Evolutionary conservation across 2,888 invertebrate genomes (phyloP).

Genomic region (Watsonalla binaria): DNA sequence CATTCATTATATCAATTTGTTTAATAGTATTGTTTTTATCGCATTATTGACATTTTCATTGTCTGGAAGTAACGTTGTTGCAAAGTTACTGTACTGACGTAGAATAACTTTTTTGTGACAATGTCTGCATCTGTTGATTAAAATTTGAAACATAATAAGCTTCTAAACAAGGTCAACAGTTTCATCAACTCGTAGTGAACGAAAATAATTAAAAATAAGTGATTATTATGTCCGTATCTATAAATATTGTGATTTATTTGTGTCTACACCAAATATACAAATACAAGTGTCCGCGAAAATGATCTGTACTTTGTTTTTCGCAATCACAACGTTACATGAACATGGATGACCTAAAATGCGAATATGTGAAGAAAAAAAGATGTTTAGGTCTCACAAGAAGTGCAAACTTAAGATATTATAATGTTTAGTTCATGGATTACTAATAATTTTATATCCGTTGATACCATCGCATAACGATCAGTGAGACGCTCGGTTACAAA

Average conservation of each 20-base stretch:
- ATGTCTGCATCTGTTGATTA: constrained; percentile 79
- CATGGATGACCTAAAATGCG: constrained; percentile 80
- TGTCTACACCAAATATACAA: constrained; percentile 53
- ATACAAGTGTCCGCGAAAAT: constrained; percentile 73
- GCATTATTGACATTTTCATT: background rate
- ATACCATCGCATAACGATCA: constrained; percentile 53
- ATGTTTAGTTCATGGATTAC: constrained; percentile 58
- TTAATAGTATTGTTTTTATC: background rate
- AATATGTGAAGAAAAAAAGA: constrained; percentile 77
- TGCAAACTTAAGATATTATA: constrained; percentile 64
- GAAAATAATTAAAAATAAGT: constrained; percentile 71
- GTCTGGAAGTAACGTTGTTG: constrained; percentile 17
- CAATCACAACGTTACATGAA: constrained; percentile 80
- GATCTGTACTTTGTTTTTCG: constrained; percentile 77
- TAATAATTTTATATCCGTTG: constrained; percentile 59
- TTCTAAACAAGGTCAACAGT: constrained; percentile 80
- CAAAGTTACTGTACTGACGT: constrained; percentile 50
- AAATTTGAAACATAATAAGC: constrained; percentile 78
- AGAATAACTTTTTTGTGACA: constrained; percentile 72
- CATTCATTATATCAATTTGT: background rate
- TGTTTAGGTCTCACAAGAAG: constrained; percentile 70
- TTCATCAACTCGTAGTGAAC: constrained; percentile 71
- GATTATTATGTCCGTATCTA: constrained; percentile 59
- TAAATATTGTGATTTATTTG: constrained; percentile 48
- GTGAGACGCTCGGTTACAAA: constrained; percentile 65